Base-by-base conservation (phyloP, 64 coral and sea anemone species). In the Trachythela sp. region DNA sequence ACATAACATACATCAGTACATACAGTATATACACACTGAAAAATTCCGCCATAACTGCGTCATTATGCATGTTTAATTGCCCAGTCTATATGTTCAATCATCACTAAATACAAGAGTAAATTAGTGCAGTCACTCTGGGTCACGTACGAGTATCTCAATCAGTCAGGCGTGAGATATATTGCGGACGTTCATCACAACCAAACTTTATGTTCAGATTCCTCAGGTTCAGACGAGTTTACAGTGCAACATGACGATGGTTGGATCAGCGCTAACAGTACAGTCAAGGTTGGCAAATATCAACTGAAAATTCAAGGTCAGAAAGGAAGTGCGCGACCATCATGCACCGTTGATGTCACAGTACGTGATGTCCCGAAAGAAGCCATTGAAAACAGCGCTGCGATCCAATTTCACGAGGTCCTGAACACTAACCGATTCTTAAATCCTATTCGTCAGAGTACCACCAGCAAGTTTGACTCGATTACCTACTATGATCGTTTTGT, bases 341-440 rank as follows among this genome's bases (percentile, higher is more conserved):
- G 75, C 9, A 39, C 31, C 4, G 75, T 80, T 80, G 37, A 37
- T 18, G 37, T 80, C 37, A 37, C 31, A 2, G 31, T 94, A 8
- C 91, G 88, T 13, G 48, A 86, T 40, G 85, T 99, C 9, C 70
- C 91, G 1, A 70, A 39, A 0, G 89, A 37, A 31, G 96, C 94
- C 54, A 87, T 94, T 36, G 70, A 89, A 18, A 90, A 99, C 70
- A 93, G 91, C 71, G 92, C 94, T 49, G 89, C 93, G 13, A 89
- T 99, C 17, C 93, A 94, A 51, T 87, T 99, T 24, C 48, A 67
- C 24, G 91, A 91, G 20, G 85, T 99, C 86, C 88, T 93, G 0
- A 93, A 91, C 48, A 59, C 89, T 3, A 89, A 89, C 1, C 67
- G 83, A 27, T 99, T 99, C 84, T 37, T 80, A 22, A 80, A 80